phyloP scores from a whole-genome alignment of 2,113 vertebrate species.

The Larimichthys crocea region DNA sequence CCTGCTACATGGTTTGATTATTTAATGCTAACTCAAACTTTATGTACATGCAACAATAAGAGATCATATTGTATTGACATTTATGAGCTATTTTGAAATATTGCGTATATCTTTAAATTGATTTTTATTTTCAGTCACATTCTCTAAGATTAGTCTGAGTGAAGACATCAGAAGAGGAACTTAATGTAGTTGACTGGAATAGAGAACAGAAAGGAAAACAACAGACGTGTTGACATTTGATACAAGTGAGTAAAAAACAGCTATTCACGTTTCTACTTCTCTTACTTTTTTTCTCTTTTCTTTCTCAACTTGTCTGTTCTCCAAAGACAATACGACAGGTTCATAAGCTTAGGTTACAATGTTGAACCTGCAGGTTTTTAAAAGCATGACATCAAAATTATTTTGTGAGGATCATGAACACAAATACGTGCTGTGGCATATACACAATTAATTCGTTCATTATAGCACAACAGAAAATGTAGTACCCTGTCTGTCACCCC shows the following conservation, averaged over 20 bases:
- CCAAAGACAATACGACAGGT: neutral
- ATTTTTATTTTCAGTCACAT: constrained; percentile 11
- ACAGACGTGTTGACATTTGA: neutral
- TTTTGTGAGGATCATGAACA: neutral
- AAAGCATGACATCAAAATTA: neutral
- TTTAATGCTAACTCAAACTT: neutral
- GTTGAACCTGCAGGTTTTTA: neutral
- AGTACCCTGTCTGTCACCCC: neutral
- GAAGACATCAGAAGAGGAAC: constrained; percentile 1
- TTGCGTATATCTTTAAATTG: neutral
- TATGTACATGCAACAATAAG: neutral
- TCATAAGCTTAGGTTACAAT: neutral
- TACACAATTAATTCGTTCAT: neutral
- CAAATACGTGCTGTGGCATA: neutral
- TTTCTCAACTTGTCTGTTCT: neutral
- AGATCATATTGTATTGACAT: neutral
- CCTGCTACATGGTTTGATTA: neutral
- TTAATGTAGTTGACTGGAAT: neutral
- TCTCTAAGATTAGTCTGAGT: neutral
- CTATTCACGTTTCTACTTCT: neutral
- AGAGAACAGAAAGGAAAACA: constrained; percentile 31
- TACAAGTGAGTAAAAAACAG: neutral
- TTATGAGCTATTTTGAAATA: neutral
- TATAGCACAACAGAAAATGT: neutral
- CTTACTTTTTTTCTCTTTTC: too few relatives aligned